Percentiles rank a stretch among this genome's conserved stretches.
phyloP scores from a whole-genome alignment of 2,797 vertebrate genomes.

The Channa striata region DNA sequence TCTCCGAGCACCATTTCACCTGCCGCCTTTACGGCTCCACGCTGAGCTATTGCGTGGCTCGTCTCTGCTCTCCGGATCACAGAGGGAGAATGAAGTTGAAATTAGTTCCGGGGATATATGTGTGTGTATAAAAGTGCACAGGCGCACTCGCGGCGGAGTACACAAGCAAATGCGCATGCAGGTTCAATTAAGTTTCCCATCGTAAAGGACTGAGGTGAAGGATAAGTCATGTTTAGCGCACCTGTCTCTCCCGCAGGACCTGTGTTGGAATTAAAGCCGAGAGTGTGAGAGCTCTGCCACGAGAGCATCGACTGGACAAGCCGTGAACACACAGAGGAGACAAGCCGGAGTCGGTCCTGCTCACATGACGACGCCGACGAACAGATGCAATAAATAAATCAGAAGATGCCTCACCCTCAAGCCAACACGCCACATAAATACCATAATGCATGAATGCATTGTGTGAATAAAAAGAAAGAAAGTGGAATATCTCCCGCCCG shows the following conservation, averaged over 20 bases:
- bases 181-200: constrained; percentile 66
- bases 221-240: constrained; percentile 75
- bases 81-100: constrained; percentile 62
- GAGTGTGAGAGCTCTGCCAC: constrained; percentile 56
- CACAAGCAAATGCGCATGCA: constrained; percentile 30
- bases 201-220: constrained; percentile 35
- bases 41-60: constrained; percentile 66
- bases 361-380: constrained; percentile 52
- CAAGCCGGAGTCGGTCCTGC: constrained; percentile 53
- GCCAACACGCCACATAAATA: constrained; percentile 38
- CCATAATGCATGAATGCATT: constrained; percentile 1
- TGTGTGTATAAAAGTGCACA: neutral
- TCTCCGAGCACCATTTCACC: constrained; percentile 64
- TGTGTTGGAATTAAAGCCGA: constrained; percentile 60
- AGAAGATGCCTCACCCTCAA: constrained; percentile 11
- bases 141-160: neutral
- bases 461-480: constrained; percentile 21
- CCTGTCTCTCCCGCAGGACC: constrained; percentile 62
- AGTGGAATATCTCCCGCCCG: neutral
- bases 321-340: constrained; percentile 68
- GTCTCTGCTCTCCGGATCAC: constrained; percentile 52
- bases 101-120: constrained; percentile 58
- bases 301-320: constrained; percentile 54
- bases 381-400: constrained; percentile 68
- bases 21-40: constrained; percentile 62